Evolutionary conservation across 2,797 vertebrate genomes (phyloP).

Genomic region (Heteromormyrus szaboi): DNA sequence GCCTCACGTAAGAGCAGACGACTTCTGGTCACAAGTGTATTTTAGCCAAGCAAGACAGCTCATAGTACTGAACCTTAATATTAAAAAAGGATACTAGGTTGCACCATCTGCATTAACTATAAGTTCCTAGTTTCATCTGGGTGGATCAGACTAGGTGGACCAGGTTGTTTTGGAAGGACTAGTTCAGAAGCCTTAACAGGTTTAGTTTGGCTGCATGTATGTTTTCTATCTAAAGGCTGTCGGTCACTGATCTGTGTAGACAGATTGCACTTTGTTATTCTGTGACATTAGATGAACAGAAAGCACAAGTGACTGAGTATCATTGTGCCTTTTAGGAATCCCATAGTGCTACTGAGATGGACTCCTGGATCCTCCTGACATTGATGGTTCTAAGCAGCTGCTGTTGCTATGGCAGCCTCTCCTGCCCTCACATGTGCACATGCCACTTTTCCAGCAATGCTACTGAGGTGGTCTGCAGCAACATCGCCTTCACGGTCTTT

Average conservation of each 20-base stretch:
- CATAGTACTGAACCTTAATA: neutral
- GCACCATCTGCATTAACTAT: neutral
- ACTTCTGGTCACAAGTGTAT: neutral
- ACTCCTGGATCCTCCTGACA: constrained; percentile 25
- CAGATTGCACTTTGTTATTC: neutral
- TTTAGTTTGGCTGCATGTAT: neutral
- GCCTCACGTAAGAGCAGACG: neutral
- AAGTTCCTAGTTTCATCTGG: neutral
- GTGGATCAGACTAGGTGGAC: neutral
- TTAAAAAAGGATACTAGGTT: neutral
- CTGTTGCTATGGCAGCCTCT: constrained; percentile 31
- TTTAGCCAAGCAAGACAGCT: neutral
- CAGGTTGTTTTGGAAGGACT: neutral
- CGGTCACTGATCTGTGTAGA: neutral
- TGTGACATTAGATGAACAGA: neutral
- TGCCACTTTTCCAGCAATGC: constrained; percentile 45
- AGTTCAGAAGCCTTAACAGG: neutral
- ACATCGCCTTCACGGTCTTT: constrained; percentile 42
- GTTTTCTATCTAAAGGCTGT: neutral
- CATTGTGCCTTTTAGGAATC: neutral
- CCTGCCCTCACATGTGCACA: constrained; percentile 50
- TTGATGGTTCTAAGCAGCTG: constrained; percentile 38
- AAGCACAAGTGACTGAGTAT: neutral
- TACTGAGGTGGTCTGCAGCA: constrained; percentile 51
- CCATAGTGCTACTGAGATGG: constrained; percentile 42